Evolutionary conservation across 2,797 vertebrate genomes (phyloP).

Genomic region (Sciurus carolinensis): DNA sequence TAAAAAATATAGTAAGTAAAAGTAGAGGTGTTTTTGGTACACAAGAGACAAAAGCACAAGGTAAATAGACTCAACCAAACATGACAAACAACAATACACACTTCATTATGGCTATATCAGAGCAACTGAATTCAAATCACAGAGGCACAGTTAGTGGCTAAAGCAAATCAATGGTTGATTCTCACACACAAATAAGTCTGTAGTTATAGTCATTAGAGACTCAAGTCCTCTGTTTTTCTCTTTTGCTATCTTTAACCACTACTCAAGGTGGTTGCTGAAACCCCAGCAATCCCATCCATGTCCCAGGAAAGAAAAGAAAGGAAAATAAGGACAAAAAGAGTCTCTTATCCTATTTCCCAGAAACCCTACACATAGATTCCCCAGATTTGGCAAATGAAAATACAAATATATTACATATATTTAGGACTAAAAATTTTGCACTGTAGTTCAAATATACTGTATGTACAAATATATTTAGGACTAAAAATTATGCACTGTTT

Average conservation of each 20-base stretch:
- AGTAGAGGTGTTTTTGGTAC: not conserved
- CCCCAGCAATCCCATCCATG: not conserved
- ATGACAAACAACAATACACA: not conserved
- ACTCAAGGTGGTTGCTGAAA: not conserved
- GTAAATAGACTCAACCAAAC: not conserved
- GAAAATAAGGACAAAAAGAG: not conserved
- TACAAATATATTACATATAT: not conserved
- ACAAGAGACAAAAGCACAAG: not conserved
- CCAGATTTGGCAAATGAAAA: slow-evolving; percentile 44
- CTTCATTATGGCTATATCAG: not conserved
- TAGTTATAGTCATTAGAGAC: not conserved
- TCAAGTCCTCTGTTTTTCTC: not conserved
- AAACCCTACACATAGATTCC: not conserved
- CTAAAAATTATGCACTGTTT: not conserved
- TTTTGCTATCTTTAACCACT: not conserved
- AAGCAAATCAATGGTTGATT: slow-evolving; percentile 15
- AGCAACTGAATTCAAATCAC: not conserved
- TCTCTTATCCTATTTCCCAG: not conserved
- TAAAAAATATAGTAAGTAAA: slow-evolving; percentile 21
- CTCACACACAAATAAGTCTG: not conserved
- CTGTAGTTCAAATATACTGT: not conserved
- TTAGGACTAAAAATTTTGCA: not conserved
- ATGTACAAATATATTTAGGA: not conserved
- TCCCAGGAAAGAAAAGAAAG: slow-evolving; percentile 12
- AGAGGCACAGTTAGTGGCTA: not conserved